Evolutionary conservation across 1,140 invertebrate genomes (phyloP).

Genomic region (Sarcophaga bullata): DNA sequence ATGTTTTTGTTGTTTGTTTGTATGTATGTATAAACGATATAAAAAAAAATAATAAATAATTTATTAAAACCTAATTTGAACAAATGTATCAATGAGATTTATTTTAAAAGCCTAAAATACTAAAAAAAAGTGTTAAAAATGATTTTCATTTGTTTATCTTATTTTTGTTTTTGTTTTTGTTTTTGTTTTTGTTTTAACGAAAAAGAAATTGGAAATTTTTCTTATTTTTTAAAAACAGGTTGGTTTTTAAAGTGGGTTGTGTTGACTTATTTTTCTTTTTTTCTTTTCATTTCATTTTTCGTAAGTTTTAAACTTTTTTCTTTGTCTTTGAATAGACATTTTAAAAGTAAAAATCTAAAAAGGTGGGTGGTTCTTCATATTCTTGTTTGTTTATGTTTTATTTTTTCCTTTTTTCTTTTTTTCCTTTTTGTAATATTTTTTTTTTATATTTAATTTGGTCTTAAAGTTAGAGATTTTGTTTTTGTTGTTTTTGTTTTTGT

Average conservation of each 20-base stretch:
- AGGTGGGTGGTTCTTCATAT: constrained; percentile 32
- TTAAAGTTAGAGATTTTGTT: neutral
- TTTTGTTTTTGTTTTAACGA: neutral
- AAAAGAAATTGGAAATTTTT: neutral
- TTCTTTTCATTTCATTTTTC: neutral
- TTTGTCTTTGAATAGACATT: neutral
- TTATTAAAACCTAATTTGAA: constrained; percentile 38
- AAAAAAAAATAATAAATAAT: constrained; percentile 34
- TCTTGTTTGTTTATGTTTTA: constrained; percentile 23
- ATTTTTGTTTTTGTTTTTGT: neutral
- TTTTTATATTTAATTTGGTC: constrained; percentile 27
- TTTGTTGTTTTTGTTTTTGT: neutral
- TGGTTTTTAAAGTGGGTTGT: constrained; percentile 33
- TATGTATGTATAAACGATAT: neutral
- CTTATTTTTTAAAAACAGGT: constrained; percentile 17
- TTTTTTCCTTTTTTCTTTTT: neutral
- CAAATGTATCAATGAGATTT: constrained; percentile 30
- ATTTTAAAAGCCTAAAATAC: constrained; percentile 10
- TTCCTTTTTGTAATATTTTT: neutral
- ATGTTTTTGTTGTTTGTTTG: no score
- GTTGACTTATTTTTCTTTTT: constrained; percentile 23
- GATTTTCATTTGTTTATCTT: neutral
- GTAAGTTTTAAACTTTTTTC: neutral
- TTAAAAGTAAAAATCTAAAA: constrained; percentile 34
- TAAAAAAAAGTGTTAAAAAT: neutral